Conservation (phyloP, 2,797 vertebrate species). For the Fistularia commersonii region DNA sequence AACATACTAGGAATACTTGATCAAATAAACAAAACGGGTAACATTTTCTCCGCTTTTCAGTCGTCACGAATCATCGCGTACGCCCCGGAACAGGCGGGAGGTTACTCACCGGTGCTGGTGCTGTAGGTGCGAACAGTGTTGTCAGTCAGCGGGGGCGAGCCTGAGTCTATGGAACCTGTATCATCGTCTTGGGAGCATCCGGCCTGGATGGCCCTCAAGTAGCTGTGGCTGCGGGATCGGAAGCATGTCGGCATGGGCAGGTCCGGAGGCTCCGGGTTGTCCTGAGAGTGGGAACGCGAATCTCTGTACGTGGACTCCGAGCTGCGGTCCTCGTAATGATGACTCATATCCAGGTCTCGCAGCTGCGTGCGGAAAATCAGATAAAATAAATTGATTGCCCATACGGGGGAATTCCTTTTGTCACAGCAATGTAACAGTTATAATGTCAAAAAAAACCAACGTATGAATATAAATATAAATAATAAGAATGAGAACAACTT, state of each 20-base stretch:
- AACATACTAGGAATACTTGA: not conserved
- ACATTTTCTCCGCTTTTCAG: too few species aligned
- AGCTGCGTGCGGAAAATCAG: conserved; percentile 74
- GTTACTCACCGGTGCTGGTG: conserved; percentile 87
- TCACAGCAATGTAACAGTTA: too few species aligned
- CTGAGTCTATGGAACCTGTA: conserved; percentile 87
- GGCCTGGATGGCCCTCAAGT: conserved; percentile 97
- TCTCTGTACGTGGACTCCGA: conserved; percentile 87
- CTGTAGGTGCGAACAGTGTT: conserved; percentile 90
- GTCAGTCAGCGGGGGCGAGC: conserved; percentile 86
- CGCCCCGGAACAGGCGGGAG: not conserved
- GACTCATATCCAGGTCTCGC: conserved; percentile 84
- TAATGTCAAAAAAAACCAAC: too few species aligned
- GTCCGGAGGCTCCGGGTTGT: conserved; percentile 84
- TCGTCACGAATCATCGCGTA: too few species aligned
- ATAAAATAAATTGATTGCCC: conserved; percentile 2
- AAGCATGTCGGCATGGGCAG: conserved; percentile 93
- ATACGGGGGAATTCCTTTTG: too few species aligned
- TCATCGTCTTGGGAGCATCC: conserved; percentile 98
- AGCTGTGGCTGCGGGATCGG: conserved; percentile 98
- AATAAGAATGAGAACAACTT: too few species aligned
- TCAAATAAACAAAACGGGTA: not conserved
- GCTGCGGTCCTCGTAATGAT: conserved; percentile 87
- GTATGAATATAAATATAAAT: too few species aligned
- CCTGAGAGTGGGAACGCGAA: conserved; percentile 77